phyloP scores from a whole-genome alignment of 2,888 invertebrate species.

The Suillia variegata region DNA sequence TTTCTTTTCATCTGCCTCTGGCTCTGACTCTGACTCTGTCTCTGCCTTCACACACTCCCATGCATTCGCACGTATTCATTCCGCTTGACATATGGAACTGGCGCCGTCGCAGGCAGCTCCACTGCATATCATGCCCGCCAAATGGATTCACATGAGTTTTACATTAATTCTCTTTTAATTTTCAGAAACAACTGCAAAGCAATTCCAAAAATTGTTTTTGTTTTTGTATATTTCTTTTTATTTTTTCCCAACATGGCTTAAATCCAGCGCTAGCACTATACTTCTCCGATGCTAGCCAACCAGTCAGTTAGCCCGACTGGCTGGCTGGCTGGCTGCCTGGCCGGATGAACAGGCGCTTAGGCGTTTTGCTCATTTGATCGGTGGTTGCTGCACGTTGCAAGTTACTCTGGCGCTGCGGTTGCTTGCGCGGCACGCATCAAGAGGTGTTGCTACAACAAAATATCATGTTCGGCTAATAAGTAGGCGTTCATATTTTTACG shows the following conservation, averaged over 20 bases:
- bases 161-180: background rate
- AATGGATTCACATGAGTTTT: background rate
- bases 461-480: conserved; percentile 2
- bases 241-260: background rate
- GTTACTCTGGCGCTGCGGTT: background rate
- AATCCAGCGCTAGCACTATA: background rate
- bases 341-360: too few species aligned
- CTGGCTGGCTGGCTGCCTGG: background rate
- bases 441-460: background rate
- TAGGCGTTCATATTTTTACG: conserved; percentile 1
- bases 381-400: background rate
- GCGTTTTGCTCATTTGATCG: background rate
- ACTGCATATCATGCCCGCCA: background rate
- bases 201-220: background rate
- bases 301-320: background rate
- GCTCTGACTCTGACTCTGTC: too few species aligned
- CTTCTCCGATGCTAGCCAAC: background rate
- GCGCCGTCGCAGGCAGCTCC: background rate
- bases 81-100: background rate
- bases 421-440: background rate
- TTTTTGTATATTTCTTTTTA: too few species aligned
- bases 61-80: too few species aligned
- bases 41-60: too few species aligned
- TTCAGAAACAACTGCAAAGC: background rate
- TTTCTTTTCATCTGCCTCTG: too few species aligned